A percentile compares a stretch with the other conserved stretches of the same genome.
Conservation (phyloP, 2,113 vertebrate genomes). For the Mirza zaza region DNA sequence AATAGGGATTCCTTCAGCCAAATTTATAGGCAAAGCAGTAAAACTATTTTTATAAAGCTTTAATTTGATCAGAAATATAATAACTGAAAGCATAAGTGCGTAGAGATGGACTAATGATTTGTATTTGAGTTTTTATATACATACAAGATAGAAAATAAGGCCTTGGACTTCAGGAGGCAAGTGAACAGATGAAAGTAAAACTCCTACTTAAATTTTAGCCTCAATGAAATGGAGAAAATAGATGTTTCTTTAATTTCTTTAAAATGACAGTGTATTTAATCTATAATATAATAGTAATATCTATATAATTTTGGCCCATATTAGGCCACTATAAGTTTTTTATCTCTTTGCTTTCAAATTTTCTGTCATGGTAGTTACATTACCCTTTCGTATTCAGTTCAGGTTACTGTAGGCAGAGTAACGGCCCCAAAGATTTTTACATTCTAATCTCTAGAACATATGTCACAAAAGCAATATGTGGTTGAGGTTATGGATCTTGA, state of each 20-base stretch:
- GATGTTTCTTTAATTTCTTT: neutral
- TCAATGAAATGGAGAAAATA: neutral
- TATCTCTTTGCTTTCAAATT: neutral
- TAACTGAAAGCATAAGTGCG: neutral
- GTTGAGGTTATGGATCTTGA: neutral
- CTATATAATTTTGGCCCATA: neutral
- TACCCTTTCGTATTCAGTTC: neutral
- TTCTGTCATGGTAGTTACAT: neutral
- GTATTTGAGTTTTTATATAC: slow-evolving; percentile 13
- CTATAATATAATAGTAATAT: neutral
- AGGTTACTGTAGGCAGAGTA: neutral
- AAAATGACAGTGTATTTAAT: slow-evolving; percentile 24
- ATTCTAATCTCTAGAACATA: neutral
- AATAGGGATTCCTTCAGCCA: neutral
- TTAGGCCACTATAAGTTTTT: neutral
- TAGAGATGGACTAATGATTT: neutral
- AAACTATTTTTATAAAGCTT: slow-evolving; percentile 28
- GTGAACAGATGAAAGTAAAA: neutral
- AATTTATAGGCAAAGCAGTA: neutral
- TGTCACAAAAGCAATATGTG: neutral
- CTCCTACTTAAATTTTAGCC: neutral
- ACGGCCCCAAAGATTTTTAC: neutral
- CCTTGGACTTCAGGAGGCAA: neutral
- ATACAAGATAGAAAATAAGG: neutral
- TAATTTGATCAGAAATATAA: slow-evolving; percentile 53